Conservation (phyloP, 2,113 vertebrate genomes). For the Syngnathoides biaculeatus region DNA sequence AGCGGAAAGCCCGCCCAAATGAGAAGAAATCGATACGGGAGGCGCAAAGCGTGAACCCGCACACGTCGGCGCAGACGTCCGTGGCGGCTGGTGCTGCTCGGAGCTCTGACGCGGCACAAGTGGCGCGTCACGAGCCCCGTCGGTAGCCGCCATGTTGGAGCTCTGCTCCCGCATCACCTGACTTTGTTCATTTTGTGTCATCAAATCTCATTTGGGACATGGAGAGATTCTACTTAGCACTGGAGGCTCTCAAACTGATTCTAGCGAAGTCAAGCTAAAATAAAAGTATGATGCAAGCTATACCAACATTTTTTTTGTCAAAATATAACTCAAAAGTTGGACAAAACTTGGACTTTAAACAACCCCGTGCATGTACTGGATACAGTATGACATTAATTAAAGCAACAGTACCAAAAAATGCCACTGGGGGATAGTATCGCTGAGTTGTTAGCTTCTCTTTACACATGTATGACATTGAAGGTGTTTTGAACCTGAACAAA, state of each 20-base stretch:
- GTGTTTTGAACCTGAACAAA: not conserved
- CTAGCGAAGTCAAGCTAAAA: no score
- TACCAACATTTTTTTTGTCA: no score
- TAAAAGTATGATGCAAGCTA: no score
- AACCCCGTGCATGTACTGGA: no score
- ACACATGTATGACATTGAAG: not conserved
- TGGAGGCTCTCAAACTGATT: no score
- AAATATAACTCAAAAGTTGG: no score
- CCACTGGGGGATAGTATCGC: not conserved
- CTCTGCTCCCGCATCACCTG: constrained; percentile 59
- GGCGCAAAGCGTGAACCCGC: constrained; percentile 49
- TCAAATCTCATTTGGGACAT: no score
- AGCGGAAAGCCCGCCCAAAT: constrained; percentile 48
- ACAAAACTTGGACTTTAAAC: no score
- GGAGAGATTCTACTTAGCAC: no score
- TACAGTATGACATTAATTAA: no score
- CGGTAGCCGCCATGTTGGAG: constrained; percentile 66
- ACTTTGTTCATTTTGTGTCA: no score
- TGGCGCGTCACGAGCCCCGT: constrained; percentile 62
- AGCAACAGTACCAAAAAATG: not conserved
- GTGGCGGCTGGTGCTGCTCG: constrained; percentile 58
- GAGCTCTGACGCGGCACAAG: constrained; percentile 48
- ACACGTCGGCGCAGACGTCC: constrained; percentile 62
- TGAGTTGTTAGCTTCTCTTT: not conserved
- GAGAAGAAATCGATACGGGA: constrained; percentile 23